Evolutionary conservation across 2,113 vertebrate genomes (phyloP).

Genomic region (Psammodynastes pulverulentus): DNA sequence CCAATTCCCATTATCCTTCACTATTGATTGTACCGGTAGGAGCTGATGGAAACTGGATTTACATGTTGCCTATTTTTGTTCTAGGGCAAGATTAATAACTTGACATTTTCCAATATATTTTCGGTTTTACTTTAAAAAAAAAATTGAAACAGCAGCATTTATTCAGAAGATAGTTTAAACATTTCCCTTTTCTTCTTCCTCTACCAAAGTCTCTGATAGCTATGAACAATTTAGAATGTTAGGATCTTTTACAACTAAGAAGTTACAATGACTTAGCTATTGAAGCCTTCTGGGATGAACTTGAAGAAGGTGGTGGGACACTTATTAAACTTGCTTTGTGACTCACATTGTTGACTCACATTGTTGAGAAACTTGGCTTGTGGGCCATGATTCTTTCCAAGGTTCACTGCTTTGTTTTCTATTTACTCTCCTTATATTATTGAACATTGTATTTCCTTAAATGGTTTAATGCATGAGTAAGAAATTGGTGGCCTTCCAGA

Average conservation of each 20-base stretch:
- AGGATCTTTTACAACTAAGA: neutral
- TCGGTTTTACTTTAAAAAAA: neutral
- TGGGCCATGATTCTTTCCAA: neutral
- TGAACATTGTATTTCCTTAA: neutral
- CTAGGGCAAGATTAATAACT: neutral
- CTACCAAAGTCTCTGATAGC: neutral
- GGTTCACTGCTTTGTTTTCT: neutral
- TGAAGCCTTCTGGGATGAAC: neutral
- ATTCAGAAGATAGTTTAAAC: neutral
- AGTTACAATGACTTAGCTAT: neutral
- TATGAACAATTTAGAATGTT: neutral
- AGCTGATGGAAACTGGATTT: neutral
- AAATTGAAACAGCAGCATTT: neutral
- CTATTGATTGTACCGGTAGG: neutral
- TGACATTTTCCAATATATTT: neutral
- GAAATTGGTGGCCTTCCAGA: neutral
- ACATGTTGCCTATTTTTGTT: neutral
- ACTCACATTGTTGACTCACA: neutral
- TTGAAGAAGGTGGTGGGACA: neutral
- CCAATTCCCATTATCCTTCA: neutral
- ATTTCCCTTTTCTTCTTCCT: neutral
- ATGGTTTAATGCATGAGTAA: neutral
- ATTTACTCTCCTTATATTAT: neutral
- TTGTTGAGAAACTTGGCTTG: neutral
- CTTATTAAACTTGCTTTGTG: neutral